These are phyloP conservation scores for Linyphia triangularis DNA, from an alignment of 2,888 invertebrate species.

Conservation along the genomic window DNA sequence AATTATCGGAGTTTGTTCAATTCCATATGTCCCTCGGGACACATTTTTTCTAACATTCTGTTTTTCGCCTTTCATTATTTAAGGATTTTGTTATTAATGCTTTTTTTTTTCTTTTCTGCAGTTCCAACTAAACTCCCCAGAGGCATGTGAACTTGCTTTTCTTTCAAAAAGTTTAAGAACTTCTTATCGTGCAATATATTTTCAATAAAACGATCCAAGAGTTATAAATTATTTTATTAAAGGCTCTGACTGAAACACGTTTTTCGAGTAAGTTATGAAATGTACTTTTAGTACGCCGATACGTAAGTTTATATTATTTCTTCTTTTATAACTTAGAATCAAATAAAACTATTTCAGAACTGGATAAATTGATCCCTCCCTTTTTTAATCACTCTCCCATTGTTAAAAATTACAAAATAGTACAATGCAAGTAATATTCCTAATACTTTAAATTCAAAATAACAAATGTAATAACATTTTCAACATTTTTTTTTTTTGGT, in stretches of 20 bases:
- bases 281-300: no score
- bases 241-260: background rate
- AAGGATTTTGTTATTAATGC: conserved; percentile 34
- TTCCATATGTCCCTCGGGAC: conserved; percentile 38
- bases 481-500: no score
- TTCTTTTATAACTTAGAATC: no score
- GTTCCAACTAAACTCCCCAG: background rate
- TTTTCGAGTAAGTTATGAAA: background rate
- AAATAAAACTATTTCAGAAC: no score
- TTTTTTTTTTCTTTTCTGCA: background rate
- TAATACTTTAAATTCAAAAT: no score
- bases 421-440: no score
- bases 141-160: conserved; percentile 11
- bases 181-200: conserved; percentile 44
- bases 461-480: no score
- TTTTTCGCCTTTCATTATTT: conserved; percentile 55
- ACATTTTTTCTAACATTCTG: conserved; percentile 28
- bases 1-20: conserved; percentile 55
- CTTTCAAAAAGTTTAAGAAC: conserved; percentile 24
- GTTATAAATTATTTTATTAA: background rate
- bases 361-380: no score
- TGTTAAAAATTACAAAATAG: no score
- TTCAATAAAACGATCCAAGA: conserved; percentile 34
- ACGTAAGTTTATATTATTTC: no score
- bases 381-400: no score